phyloP scores from a whole-genome alignment of 2,888 invertebrate genomes.

The Meiosimyza decipiens region DNA sequence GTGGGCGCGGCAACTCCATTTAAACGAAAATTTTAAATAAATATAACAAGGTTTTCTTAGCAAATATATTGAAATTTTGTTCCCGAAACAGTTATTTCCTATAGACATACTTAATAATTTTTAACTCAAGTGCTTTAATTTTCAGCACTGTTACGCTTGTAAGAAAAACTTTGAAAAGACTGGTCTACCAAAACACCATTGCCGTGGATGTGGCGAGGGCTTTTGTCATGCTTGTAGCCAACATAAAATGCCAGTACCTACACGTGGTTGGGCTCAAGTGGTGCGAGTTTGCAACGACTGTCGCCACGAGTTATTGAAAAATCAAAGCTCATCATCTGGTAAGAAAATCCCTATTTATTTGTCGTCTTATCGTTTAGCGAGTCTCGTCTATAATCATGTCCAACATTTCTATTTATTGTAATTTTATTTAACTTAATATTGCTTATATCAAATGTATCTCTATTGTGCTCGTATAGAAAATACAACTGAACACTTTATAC shows the following conservation, averaged over 20 bases:
- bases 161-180: slow-evolving; percentile 70
- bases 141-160: slow-evolving; percentile 76
- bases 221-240: slow-evolving; percentile 81
- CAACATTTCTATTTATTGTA: background rate
- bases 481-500: slow-evolving; percentile 48
- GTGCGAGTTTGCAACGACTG: slow-evolving; percentile 82
- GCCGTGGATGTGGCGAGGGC: slow-evolving; percentile 82
- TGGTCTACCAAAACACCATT: slow-evolving; percentile 77
- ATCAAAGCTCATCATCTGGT: slow-evolving; percentile 58
- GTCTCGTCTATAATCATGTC: background rate
- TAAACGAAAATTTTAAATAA: no score
- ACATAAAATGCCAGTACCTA: slow-evolving; percentile 76
- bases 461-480: slow-evolving; percentile 46
- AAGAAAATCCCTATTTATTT: slow-evolving; percentile 29
- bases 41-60: no score
- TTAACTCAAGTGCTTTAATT: no score
- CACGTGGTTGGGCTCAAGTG: slow-evolving; percentile 76
- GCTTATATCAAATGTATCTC: slow-evolving; percentile 23
- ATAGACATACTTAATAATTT: background rate
- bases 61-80: no score
- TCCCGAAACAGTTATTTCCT: no score
- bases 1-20: no score
- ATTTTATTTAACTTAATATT: slow-evolving; percentile 5
- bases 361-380: no score
- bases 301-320: slow-evolving; percentile 61